Percentiles rank a stretch among this genome's conserved stretches.
Evolutionary conservation across 1,140 invertebrate genomes (phyloP).

Genomic region (Heliconius congener): DNA sequence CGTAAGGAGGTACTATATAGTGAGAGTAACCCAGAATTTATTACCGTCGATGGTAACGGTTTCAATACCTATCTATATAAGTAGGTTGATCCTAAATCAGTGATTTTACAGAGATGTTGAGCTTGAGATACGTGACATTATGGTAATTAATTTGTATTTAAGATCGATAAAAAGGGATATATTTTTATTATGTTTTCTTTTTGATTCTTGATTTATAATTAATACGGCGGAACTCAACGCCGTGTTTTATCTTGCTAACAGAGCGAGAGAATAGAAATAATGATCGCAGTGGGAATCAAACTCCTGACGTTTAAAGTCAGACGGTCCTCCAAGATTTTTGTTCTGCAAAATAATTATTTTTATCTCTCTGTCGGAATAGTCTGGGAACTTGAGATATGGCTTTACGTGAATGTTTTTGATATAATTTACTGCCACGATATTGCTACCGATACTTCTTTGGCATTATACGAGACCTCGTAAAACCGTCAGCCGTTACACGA

Average conservation of each 20-base stretch:
- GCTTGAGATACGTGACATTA: neutral
- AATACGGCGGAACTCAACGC: neutral
- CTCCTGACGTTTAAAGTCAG: neutral
- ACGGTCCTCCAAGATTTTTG: neutral
- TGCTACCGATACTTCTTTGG: constrained; percentile 20
- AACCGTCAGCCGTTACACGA: constrained; percentile 19
- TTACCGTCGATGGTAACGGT: neutral
- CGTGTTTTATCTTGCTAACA: neutral
- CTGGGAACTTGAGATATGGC: neutral
- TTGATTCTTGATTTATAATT: no score
- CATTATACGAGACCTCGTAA: constrained; percentile 28
- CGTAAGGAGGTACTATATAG: neutral
- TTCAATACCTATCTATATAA: neutral
- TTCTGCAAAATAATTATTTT: constrained; percentile 3
- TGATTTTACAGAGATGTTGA: neutral
- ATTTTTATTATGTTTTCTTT: no score
- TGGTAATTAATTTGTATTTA: neutral
- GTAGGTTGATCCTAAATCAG: neutral
- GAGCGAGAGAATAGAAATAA: neutral
- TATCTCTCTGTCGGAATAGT: constrained; percentile 5
- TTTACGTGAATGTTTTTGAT: constrained; percentile 4
- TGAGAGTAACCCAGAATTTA: neutral
- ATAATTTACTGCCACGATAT: constrained; percentile 12
- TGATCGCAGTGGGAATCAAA: neutral
- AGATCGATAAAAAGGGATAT: no score